These are phyloP conservation scores for Cliona cf. orientalis DNA, from an alignment of 37 sponge, comb jelly and placozoan species.

Conservation along the genomic window DNA sequence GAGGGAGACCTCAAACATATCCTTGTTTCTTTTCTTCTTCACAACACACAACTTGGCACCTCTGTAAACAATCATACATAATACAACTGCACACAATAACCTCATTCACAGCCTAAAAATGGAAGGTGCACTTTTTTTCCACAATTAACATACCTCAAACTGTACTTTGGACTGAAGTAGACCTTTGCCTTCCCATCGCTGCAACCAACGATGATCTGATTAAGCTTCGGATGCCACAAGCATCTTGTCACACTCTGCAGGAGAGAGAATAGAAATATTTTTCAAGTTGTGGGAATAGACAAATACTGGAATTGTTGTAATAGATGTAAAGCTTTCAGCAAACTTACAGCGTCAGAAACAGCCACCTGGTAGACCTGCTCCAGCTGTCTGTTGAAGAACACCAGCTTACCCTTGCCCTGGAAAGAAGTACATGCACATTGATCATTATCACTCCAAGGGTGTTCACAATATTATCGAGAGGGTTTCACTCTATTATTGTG, in stretches of 20 bases:
- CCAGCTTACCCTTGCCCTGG: slow-evolving; percentile 68
- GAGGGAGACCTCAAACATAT: slow-evolving; percentile 19
- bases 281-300: neutral
- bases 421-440: neutral
- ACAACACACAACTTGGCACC: slow-evolving; percentile 76
- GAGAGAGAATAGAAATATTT: neutral
- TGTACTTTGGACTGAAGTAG: slow-evolving; percentile 75
- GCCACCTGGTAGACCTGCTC: slow-evolving; percentile 56
- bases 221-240: slow-evolving; percentile 94
- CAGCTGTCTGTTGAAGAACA: slow-evolving; percentile 77
- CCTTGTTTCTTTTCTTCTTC: slow-evolving; percentile 57
- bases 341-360: slow-evolving; percentile 69
- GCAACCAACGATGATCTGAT: slow-evolving; percentile 91
- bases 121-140: too few relatives aligned
- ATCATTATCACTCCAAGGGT: neutral
- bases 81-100: neutral
- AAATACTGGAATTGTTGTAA: neutral
- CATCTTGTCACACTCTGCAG: slow-evolving; percentile 76
- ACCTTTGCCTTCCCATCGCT: slow-evolving; percentile 76
- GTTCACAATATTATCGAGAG: neutral
- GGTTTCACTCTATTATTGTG: neutral
- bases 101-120: too few relatives aligned
- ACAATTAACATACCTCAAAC: slow-evolving; percentile 48
- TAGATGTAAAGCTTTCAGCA: neutral
- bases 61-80: slow-evolving; percentile 10